Evolutionary conservation across 2,797 vertebrate species (phyloP).

Genomic region (Channallabes apus): DNA sequence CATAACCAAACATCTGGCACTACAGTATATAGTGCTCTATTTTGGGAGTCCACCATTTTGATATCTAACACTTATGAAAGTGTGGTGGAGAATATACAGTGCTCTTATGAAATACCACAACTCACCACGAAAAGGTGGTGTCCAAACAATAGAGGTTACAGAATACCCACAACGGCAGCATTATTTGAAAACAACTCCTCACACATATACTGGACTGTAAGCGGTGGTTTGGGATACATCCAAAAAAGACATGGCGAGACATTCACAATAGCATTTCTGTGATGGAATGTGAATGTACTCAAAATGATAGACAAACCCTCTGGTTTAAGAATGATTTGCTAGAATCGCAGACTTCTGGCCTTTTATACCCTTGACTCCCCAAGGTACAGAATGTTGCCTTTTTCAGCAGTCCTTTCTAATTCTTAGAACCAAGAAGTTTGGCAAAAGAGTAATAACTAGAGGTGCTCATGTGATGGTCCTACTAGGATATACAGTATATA

Average conservation of each 20-base stretch:
- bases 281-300: neutral
- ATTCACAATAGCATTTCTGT: neutral
- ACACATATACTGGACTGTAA: neutral
- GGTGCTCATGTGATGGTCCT: too few species aligned
- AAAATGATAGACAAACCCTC: neutral
- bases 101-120: conserved; percentile 3
- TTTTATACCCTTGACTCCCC: neutral
- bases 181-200: neutral
- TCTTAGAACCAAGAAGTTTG: too few species aligned
- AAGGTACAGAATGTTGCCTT: neutral
- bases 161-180: neutral
- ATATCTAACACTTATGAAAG: neutral
- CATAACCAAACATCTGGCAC: neutral
- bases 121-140: conserved; percentile 1
- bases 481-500: too few species aligned
- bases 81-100: neutral
- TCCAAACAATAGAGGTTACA: conserved; percentile 16
- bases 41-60: conserved; percentile 3
- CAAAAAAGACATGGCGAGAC: conserved; percentile 2
- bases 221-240: neutral
- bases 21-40: neutral
- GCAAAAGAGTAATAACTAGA: too few species aligned
- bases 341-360: neutral
- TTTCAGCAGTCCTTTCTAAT: neutral
- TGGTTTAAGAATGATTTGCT: neutral